phyloP scores from a whole-genome alignment of 2,113 vertebrate species.

The Rhagologus leucostigma region DNA sequence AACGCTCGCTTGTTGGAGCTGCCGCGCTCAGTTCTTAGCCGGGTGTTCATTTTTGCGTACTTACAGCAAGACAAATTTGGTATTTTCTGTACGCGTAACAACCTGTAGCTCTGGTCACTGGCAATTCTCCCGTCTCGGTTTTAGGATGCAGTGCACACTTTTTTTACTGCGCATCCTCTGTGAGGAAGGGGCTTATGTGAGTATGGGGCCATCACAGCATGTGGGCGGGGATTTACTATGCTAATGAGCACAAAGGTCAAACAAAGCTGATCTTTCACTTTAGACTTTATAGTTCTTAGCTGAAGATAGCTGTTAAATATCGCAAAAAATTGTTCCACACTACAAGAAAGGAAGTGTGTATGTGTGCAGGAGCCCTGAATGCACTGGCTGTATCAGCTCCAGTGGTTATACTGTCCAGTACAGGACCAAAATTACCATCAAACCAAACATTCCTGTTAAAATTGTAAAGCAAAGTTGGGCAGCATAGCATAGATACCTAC shows the following conservation, averaged over 20 bases:
- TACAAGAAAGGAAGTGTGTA: neutral
- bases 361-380: neutral
- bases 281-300: neutral
- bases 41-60: accelerated
- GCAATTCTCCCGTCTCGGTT: accelerated
- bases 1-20: accelerated
- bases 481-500: accelerated
- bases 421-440: neutral
- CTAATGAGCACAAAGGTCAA: neutral
- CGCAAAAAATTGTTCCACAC: neutral
- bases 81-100: neutral
- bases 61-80: accelerated
- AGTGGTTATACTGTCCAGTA: too few species aligned
- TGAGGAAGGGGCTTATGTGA: neutral
- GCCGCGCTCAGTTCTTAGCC: accelerated
- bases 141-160: neutral
- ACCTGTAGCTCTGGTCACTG: too few species aligned
- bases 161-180: accelerated
- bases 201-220: accelerated
- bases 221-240: neutral
- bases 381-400: accelerated
- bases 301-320: neutral
- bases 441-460: neutral
- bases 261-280: neutral
- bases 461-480: neutral